A percentile compares a stretch with the other conserved stretches of the same genome.
These are phyloP conservation scores for Apomyelois bistriatella DNA, from an alignment of 2,888 invertebrate genomes.

Conservation along the genomic window DNA sequence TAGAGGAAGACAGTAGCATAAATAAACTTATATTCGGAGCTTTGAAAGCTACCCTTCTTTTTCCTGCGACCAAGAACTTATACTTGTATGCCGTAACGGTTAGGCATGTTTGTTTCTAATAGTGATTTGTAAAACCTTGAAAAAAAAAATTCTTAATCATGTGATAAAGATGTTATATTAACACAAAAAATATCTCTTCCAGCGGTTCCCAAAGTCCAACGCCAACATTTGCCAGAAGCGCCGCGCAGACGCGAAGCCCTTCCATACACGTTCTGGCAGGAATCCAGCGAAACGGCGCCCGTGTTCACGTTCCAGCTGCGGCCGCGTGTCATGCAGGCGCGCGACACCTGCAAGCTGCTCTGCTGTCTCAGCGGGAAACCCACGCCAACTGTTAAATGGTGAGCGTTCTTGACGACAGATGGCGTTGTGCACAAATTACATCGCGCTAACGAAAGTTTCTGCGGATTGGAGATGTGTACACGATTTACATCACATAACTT, in stretches of 20 bases:
- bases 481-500: too few relatives aligned
- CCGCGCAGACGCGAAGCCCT: slow-evolving; percentile 89
- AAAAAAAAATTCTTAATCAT: too few relatives aligned
- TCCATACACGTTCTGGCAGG: slow-evolving; percentile 94
- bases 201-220: slow-evolving; percentile 89
- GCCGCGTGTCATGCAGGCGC: slow-evolving; percentile 98
- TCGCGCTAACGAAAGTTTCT: too few relatives aligned
- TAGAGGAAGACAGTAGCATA: too few relatives aligned
- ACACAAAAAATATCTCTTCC: slow-evolving; percentile 24
- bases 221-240: slow-evolving; percentile 85
- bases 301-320: slow-evolving; percentile 98
- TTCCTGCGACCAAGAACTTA: too few relatives aligned
- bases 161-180: background rate
- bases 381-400: slow-evolving; percentile 94
- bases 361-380: slow-evolving; percentile 98
- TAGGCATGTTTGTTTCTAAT: too few relatives aligned
- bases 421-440: background rate
- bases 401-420: slow-evolving; percentile 24
- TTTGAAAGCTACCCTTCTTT: too few relatives aligned
- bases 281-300: slow-evolving; percentile 95
- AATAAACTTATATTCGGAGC: too few relatives aligned
- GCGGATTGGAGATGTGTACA: too few relatives aligned
- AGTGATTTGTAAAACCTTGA: too few relatives aligned
- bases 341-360: slow-evolving; percentile 97
- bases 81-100: too few relatives aligned